Conservation (phyloP, 1,140 invertebrate species). For the Nephotettix cincticeps region DNA sequence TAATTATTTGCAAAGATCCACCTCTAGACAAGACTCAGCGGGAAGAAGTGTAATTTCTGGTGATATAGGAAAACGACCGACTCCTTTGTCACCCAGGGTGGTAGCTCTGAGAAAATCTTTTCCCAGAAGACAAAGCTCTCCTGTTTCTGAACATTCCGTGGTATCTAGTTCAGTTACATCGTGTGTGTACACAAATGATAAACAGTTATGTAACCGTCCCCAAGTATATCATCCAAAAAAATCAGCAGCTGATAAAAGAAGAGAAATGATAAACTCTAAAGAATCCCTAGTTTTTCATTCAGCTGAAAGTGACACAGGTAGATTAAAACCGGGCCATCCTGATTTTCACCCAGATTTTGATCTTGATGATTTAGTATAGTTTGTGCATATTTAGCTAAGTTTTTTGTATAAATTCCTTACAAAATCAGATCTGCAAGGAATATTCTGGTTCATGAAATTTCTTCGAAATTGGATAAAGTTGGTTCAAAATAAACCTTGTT, state of each 20-base stretch:
- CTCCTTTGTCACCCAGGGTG: neutral
- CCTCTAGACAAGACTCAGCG: too few relatives aligned
- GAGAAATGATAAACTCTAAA: neutral
- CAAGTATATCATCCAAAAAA: neutral
- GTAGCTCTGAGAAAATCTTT: neutral
- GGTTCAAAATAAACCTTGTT: too few relatives aligned
- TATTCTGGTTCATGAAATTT: too few relatives aligned
- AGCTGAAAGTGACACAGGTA: neutral
- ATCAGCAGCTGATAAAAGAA: conserved; percentile 14
- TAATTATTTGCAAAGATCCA: neutral
- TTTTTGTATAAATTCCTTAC: too few relatives aligned
- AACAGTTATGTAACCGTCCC: neutral
- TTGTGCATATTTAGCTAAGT: too few relatives aligned
- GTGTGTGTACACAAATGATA: neutral
- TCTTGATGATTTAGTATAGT: conserved; percentile 1
- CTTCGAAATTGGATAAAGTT: too few relatives aligned
- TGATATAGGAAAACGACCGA: neutral
- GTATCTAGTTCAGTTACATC: neutral
- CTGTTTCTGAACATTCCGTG: neutral
- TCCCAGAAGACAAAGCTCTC: neutral
- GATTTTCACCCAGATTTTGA: neutral
- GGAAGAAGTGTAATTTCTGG: neutral
- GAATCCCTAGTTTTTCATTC: conserved; percentile 12
- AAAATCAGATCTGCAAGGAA: too few relatives aligned
- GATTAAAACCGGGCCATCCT: neutral